Percentiles rank a stretch among this genome's conserved stretches.
Evolutionary conservation across 2,113 vertebrate genomes (phyloP).

Genomic region (Tretioscincus oriximinensis): DNA sequence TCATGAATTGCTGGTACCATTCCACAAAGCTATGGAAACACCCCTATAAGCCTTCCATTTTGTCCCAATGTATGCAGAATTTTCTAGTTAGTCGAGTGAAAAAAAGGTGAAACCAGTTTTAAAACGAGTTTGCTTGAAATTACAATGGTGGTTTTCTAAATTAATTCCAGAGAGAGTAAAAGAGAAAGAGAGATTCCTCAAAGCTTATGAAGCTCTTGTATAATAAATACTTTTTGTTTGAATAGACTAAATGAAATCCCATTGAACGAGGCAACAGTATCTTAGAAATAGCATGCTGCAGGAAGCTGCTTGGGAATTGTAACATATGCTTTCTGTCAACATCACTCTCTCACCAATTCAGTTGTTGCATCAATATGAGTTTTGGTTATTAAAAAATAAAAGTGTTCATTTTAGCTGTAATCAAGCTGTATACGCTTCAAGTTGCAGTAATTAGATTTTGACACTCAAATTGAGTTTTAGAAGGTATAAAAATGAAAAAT

Average conservation of each 20-base stretch:
- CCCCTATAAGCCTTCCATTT: neutral
- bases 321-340: neutral
- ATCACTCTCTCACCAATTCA: conserved; percentile 11
- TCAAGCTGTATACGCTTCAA: conserved; percentile 13
- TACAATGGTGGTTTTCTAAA: neutral
- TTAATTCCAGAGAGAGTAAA: neutral
- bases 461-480: conserved; percentile 20
- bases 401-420: conserved; percentile 16
- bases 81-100: neutral
- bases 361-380: neutral
- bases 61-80: neutral
- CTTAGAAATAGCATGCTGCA: neutral
- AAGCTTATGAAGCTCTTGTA: neutral
- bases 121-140: neutral
- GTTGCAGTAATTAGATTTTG: conserved; percentile 26
- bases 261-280: neutral
- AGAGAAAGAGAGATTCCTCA: neutral
- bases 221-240: neutral
- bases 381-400: conserved; percentile 25
- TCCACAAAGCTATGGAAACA: no score
- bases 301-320: neutral
- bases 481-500: conserved; percentile 21
- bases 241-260: neutral
- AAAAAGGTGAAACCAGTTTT: neutral
- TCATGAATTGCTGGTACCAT: no score